phyloP scores from a whole-genome alignment of 2,113 vertebrate genomes.

The Myxocyprinus asiaticus region DNA sequence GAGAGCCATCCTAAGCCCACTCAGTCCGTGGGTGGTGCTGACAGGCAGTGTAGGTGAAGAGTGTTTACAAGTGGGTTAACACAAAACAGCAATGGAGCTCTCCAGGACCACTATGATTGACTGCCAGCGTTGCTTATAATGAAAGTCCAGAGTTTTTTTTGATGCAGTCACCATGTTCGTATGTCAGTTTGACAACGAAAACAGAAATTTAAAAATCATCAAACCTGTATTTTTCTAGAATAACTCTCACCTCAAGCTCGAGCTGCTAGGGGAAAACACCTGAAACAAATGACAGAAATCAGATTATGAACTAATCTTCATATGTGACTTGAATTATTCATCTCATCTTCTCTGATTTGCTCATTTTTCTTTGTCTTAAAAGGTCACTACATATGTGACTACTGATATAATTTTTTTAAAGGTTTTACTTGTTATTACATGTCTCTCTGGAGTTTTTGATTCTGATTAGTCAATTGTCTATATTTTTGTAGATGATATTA shows the following conservation, averaged over 20 bases:
- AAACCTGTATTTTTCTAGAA: background rate
- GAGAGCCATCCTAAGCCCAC: slow-evolving; percentile 1
- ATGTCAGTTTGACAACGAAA: background rate
- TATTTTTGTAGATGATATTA: no score
- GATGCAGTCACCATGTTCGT: background rate
- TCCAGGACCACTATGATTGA: background rate
- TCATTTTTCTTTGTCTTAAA: background rate
- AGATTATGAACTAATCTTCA: background rate
- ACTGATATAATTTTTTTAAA: background rate
- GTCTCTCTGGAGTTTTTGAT: no score
- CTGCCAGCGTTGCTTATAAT: background rate
- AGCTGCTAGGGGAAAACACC: slow-evolving; percentile 2
- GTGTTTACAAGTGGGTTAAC: slow-evolving; percentile 17
- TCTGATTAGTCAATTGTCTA: no score
- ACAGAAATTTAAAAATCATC: background rate
- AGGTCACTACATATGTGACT: background rate
- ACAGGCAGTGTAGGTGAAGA: background rate
- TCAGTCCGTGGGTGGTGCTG: slow-evolving; percentile 11
- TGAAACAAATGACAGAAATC: background rate
- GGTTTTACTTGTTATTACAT: background rate
- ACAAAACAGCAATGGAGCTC: background rate
- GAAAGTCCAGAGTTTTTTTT: background rate
- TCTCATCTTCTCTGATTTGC: background rate
- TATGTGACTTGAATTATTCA: background rate
- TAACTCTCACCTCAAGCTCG: background rate